These are phyloP conservation scores for Latrodectus elegans DNA, from an alignment of 2,888 invertebrate genomes.

Conservation along the genomic window DNA sequence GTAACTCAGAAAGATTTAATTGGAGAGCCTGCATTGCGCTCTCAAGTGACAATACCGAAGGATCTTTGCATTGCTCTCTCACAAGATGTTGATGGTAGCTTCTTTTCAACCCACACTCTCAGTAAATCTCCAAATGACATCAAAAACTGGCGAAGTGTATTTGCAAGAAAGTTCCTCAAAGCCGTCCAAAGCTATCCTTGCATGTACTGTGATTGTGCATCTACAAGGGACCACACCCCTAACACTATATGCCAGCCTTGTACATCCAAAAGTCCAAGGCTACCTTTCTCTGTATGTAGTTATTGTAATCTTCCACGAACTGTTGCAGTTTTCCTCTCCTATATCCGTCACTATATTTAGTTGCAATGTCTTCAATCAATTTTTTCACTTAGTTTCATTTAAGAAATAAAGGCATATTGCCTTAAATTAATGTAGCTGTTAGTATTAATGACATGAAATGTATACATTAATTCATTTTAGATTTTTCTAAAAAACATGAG, in stretches of 20 bases:
- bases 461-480: no score
- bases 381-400: background rate
- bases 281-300: slow-evolving; percentile 66
- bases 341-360: slow-evolving; percentile 29
- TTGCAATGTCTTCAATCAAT: background rate
- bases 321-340: slow-evolving; percentile 51
- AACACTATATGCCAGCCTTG: slow-evolving; percentile 63
- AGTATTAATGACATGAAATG: no score
- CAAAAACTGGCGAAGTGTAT: slow-evolving; percentile 61
- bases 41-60: slow-evolving; percentile 55
- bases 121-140: slow-evolving; percentile 23
- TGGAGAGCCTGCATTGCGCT: slow-evolving; percentile 63
- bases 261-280: slow-evolving; percentile 45
- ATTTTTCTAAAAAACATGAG: no score
- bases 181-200: slow-evolving; percentile 74
- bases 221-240: slow-evolving; percentile 74
- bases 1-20: slow-evolving; percentile 57
- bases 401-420: no score
- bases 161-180: slow-evolving; percentile 75
- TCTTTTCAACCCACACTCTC: slow-evolving; percentile 68
- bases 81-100: slow-evolving; percentile 67
- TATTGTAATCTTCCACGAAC: slow-evolving; percentile 57
- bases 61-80: slow-evolving; percentile 66
- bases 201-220: slow-evolving; percentile 76
- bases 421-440: no score